Conservation (phyloP, 2,113 vertebrate genomes). For the Siphamia tubifer region DNA sequence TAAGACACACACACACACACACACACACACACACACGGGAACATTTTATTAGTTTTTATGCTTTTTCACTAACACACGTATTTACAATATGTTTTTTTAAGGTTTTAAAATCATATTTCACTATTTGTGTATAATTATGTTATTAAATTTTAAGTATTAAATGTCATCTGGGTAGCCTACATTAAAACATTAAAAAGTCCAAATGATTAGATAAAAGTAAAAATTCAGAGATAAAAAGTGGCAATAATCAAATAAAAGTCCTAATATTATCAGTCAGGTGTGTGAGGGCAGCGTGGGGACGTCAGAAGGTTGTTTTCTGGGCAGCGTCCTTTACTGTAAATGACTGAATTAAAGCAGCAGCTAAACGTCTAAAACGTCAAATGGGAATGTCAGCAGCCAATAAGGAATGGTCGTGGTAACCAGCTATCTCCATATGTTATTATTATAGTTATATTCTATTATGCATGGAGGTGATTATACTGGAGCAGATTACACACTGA, state of each 20-base stretch:
- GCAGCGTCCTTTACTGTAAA: slow-evolving; percentile 17
- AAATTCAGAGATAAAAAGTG: too few species aligned
- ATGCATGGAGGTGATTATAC: slow-evolving; percentile 71
- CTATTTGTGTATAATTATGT: too few species aligned
- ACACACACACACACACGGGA: too few species aligned
- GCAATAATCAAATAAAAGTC: background rate
- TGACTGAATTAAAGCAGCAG: slow-evolving; percentile 16
- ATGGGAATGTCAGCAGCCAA: slow-evolving; percentile 46
- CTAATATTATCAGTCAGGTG: background rate
- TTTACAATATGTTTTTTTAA: too few species aligned
- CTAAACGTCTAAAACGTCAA: slow-evolving; percentile 20
- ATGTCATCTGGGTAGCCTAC: too few species aligned
- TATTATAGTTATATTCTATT: slow-evolving; percentile 59
- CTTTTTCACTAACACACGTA: too few species aligned
- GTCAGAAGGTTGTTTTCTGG: background rate
- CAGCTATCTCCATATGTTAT: slow-evolving; percentile 54
- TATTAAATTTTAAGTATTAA: too few species aligned
- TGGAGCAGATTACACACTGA: slow-evolving; percentile 72
- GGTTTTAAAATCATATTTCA: too few species aligned
- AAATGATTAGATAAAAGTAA: too few species aligned
- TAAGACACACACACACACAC: too few species aligned
- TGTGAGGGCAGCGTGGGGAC: background rate
- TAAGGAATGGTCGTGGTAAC: slow-evolving; percentile 43
- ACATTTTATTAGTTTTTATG: too few species aligned
- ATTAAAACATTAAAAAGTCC: too few species aligned